These are phyloP conservation scores for Proisotoma minuta DNA, from an alignment of 2,888 invertebrate species.

Conservation along the genomic window DNA sequence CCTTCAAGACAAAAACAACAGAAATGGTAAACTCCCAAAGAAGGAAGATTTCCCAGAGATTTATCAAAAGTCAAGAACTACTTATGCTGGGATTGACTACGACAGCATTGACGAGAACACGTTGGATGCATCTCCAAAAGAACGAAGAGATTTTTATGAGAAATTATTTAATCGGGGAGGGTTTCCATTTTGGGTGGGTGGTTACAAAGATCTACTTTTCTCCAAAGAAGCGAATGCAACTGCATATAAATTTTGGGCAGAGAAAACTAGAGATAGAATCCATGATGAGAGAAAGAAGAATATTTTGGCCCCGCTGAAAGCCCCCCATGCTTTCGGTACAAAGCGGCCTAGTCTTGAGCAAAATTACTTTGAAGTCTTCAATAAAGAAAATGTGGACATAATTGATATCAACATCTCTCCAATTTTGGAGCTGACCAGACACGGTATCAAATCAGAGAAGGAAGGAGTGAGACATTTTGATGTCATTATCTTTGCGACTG, in stretches of 20 bases:
- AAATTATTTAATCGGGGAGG: conserved; percentile 8
- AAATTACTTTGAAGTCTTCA: conserved; percentile 14
- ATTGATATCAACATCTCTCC: conserved; percentile 13
- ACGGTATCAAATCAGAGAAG: conserved; percentile 6
- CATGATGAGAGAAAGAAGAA: conserved; percentile 8
- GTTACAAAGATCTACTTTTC: conserved; percentile 7
- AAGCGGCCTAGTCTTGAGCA: conserved; percentile 20
- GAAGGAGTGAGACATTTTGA: conserved; percentile 10
- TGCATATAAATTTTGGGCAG: conserved; percentile 14
- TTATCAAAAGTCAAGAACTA: background rate
- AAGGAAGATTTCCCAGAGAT: background rate
- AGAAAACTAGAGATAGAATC: conserved; percentile 10
- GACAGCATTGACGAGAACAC: background rate
- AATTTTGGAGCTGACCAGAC: conserved; percentile 3
- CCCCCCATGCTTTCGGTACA: conserved; percentile 18
- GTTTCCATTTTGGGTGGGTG: conserved; percentile 5
- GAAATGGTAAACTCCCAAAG: too few relatives aligned
- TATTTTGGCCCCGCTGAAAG: conserved; percentile 10
- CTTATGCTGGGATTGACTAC: background rate
- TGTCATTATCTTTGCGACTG: conserved; percentile 16
- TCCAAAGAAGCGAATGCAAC: conserved; percentile 7
- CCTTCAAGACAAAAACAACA: background rate
- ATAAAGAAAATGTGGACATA: conserved; percentile 17
- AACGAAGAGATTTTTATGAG: conserved; percentile 5
- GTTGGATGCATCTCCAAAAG: background rate